phyloP scores from a whole-genome alignment of 2,888 invertebrate genomes.

The Himalopsyche kuldschensis region DNA sequence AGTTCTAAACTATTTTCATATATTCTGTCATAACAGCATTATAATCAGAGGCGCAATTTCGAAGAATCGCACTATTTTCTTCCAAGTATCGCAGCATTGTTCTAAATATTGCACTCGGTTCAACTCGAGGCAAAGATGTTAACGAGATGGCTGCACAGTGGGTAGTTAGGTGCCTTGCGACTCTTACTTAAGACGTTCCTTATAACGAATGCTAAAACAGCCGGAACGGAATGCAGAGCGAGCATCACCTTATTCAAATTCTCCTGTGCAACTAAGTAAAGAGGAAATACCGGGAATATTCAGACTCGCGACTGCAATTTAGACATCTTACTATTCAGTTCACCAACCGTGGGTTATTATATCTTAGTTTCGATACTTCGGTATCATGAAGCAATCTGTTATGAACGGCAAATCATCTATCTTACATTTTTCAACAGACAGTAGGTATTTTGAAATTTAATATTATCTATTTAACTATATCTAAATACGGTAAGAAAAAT shows the following conservation, averaged over 20 bases:
- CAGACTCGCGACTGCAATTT: background rate
- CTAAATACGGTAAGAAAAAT: too few relatives aligned
- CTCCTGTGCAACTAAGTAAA: constrained; percentile 4
- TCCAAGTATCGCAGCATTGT: too few relatives aligned
- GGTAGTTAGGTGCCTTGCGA: background rate
- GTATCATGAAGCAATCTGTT: too few relatives aligned
- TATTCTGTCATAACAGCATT: too few relatives aligned
- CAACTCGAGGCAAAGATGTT: background rate
- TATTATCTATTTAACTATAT: too few relatives aligned
- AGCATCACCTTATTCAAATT: constrained; percentile 21
- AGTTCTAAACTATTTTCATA: too few relatives aligned
- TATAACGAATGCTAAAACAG: constrained; percentile 8
- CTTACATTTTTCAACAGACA: too few relatives aligned
- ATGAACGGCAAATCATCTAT: too few relatives aligned
- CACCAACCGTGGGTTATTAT: background rate
- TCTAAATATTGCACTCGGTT: background rate
- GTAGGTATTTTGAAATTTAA: too few relatives aligned
- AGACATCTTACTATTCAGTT: background rate
- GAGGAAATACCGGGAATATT: constrained; percentile 19
- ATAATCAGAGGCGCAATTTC: too few relatives aligned
- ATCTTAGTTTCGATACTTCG: too few relatives aligned
- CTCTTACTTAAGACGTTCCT: constrained; percentile 14
- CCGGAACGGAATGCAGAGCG: constrained; percentile 17
- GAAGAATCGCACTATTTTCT: too few relatives aligned
- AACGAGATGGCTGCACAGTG: background rate